These are phyloP conservation scores for Petrophora chlorosata DNA, from an alignment of 2,888 invertebrate genomes.

Conservation along the genomic window DNA sequence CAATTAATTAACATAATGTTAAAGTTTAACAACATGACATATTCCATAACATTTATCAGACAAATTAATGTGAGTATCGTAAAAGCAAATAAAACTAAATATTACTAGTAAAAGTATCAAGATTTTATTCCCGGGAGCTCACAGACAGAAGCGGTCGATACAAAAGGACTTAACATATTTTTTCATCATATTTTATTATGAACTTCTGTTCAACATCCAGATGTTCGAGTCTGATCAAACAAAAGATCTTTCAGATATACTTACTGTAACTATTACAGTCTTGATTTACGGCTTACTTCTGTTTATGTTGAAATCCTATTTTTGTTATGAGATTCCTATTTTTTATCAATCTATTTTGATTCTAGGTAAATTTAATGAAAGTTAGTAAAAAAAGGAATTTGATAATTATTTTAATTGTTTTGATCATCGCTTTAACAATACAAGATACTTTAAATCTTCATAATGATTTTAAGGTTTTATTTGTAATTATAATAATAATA, in stretches of 20 bases:
- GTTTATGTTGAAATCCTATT: conserved; percentile 70
- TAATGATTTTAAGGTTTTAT: too few relatives aligned
- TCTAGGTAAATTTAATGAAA: conserved; percentile 4
- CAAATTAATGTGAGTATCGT: conserved; percentile 2
- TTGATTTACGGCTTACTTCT: conserved; percentile 71
- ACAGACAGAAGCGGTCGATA: conserved; percentile 76
- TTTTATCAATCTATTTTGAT: conserved; percentile 46
- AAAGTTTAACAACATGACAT: neutral
- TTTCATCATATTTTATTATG: conserved; percentile 83
- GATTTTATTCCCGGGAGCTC: conserved; percentile 41
- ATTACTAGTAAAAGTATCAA: conserved; percentile 75
- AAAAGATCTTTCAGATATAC: conserved; percentile 79
- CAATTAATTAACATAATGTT: neutral
- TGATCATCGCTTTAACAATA: too few relatives aligned
- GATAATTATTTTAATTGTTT: too few relatives aligned
- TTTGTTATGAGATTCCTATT: conserved; percentile 57
- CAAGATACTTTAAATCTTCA: too few relatives aligned
- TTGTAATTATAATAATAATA: too few relatives aligned
- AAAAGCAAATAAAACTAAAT: too few relatives aligned
- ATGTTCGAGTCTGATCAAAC: conserved; percentile 81
- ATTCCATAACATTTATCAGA: conserved; percentile 13
- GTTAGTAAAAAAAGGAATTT: too few relatives aligned
- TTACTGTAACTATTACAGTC: conserved; percentile 72
- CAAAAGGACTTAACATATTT: conserved; percentile 83
- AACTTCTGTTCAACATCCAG: conserved; percentile 83